Conservation (phyloP, 2,888 invertebrate genomes). For the Melinopterus prodromus region DNA sequence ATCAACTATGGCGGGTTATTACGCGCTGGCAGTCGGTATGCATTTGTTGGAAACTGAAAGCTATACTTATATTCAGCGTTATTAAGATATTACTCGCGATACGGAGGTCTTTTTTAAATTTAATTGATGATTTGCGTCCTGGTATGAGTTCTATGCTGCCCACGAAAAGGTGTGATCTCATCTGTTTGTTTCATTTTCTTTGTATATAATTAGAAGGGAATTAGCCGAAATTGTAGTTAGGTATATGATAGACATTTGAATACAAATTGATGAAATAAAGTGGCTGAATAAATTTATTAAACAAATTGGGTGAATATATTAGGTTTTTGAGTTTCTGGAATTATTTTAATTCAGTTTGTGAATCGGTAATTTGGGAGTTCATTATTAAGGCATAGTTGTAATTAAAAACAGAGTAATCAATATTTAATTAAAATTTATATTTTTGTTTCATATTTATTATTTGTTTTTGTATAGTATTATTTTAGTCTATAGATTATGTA, state of each 20-base stretch:
- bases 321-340: too few relatives aligned
- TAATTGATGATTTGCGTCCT: background rate
- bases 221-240: background rate
- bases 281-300: too few relatives aligned
- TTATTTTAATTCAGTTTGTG: too few relatives aligned
- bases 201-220: background rate
- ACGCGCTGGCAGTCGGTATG: background rate
- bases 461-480: too few relatives aligned
- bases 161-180: background rate
- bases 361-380: too few relatives aligned
- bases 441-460: too few relatives aligned
- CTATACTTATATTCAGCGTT: background rate
- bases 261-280: too few relatives aligned
- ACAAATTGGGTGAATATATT: too few relatives aligned
- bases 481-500: too few relatives aligned
- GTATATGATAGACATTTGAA: background rate
- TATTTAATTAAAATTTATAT: too few relatives aligned
- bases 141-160: background rate
- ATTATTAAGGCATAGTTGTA: too few relatives aligned
- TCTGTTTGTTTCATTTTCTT: background rate
- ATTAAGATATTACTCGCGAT: background rate
- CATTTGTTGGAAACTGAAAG: background rate
- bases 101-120: background rate
- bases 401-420: too few relatives aligned
- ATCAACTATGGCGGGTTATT: background rate